Evolutionary conservation across 64 coral and sea anemone genomes (phyloP).

Genomic region (Montipora sp.): DNA sequence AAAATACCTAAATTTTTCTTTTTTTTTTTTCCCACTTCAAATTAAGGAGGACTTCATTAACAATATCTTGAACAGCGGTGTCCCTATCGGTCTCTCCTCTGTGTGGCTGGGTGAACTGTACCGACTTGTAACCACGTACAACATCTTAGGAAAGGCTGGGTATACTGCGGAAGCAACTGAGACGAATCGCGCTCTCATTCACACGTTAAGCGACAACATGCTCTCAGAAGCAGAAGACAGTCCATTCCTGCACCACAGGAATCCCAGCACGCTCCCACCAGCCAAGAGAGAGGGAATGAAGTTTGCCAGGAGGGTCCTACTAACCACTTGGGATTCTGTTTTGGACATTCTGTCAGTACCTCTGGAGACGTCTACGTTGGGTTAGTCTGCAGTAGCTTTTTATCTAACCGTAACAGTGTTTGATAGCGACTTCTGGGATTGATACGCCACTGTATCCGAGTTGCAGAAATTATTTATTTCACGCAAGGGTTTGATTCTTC

Average conservation of each 20-base stretch:
- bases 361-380: constrained; percentile 79
- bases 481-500: too few relatives aligned
- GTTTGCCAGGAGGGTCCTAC: constrained; percentile 88
- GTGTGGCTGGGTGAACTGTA: constrained; percentile 98
- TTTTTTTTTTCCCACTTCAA: neutral
- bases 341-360: constrained; percentile 92
- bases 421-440: neutral
- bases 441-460: too few relatives aligned
- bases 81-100: constrained; percentile 85
- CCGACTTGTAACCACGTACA: constrained; percentile 92
- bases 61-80: constrained; percentile 73
- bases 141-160: constrained; percentile 92
- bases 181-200: constrained; percentile 85
- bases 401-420: neutral
- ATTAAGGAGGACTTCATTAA: constrained; percentile 72
- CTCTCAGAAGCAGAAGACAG: constrained; percentile 63
- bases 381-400: neutral
- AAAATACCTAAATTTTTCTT: neutral
- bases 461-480: too few relatives aligned
- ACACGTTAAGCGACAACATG: constrained; percentile 72
- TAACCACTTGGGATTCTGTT: constrained; percentile 91
- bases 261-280: constrained; percentile 59
- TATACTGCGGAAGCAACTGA: constrained; percentile 66
- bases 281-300: constrained; percentile 93
- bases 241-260: constrained; percentile 79